Percentiles rank a stretch among this genome's conserved stretches.
Conservation (phyloP, 2,797 vertebrate genomes). For the Artibeus jamaicensis region DNA sequence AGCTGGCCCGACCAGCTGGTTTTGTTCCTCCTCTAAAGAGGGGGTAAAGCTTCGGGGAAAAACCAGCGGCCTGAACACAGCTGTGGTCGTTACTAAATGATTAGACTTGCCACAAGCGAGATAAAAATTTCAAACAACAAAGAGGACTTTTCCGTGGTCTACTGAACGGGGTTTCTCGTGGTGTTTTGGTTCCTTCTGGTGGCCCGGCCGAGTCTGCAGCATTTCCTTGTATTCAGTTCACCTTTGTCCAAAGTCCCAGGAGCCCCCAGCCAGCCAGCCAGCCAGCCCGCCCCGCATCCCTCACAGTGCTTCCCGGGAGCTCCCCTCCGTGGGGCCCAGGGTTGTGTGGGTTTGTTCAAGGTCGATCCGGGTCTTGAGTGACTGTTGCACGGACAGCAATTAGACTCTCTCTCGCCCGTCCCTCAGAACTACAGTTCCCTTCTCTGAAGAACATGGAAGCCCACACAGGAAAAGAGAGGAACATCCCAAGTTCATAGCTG, state of each 20-base stretch:
- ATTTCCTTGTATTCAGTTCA: neutral
- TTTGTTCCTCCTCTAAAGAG: neutral
- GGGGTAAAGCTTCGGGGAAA: neutral
- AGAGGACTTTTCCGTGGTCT: neutral
- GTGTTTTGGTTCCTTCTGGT: neutral
- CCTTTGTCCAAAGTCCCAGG: neutral
- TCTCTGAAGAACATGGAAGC: neutral
- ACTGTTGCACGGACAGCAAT: neutral
- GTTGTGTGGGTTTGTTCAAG: neutral
- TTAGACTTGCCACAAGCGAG: neutral
- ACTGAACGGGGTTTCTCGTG: neutral
- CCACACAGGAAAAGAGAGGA: neutral
- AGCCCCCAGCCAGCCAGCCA: too few species aligned
- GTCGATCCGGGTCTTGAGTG: neutral
- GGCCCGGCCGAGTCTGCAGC: neutral
- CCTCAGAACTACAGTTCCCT: neutral
- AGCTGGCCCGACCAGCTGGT: neutral
- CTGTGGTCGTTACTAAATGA: neutral
- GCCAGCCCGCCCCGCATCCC: accelerated
- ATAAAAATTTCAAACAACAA: neutral
- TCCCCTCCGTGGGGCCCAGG: neutral
- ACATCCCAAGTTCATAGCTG: neutral
- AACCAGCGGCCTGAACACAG: neutral
- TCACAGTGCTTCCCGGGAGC: neutral
- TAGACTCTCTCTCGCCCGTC: neutral